These are phyloP conservation scores for Drosophila willistoni DNA, from an alignment of 1,140 invertebrate species.

Conservation along the genomic window DNA sequence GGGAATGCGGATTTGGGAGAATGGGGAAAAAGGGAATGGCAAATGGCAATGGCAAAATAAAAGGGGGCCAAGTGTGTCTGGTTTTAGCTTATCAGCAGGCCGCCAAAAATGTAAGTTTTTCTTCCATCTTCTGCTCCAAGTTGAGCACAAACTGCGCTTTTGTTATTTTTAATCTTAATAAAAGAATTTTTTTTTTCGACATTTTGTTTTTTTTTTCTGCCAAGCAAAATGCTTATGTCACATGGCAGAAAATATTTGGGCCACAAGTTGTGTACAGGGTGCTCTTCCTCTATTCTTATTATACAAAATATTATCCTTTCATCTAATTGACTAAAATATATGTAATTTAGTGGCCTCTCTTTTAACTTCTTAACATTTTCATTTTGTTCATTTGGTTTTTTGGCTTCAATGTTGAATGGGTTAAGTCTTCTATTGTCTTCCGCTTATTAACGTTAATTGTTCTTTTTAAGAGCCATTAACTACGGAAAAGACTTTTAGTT, in stretches of 20 bases:
- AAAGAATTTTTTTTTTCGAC: slow-evolving; percentile 48
- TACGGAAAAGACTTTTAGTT: no score
- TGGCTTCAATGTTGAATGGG: neutral
- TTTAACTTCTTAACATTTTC: neutral
- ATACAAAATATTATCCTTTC: neutral
- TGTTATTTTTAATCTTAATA: slow-evolving; percentile 80
- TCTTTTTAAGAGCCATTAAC: no score
- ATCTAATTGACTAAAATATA: neutral
- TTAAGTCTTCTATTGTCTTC: neutral
- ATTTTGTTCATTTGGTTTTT: neutral
- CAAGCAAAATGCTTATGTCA: slow-evolving; percentile 59
- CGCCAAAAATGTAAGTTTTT: slow-evolving; percentile 43
- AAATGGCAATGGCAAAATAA: neutral
- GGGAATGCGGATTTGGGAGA: neutral
- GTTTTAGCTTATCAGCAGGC: slow-evolving; percentile 71
- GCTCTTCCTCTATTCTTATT: neutral
- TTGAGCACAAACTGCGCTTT: slow-evolving; percentile 49
- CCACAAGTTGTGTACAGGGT: slow-evolving; percentile 14
- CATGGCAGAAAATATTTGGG: slow-evolving; percentile 39
- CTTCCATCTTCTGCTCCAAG: neutral
- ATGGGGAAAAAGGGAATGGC: neutral
- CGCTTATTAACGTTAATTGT: neutral
- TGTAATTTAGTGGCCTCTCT: neutral
- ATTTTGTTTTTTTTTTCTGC: slow-evolving; percentile 31
- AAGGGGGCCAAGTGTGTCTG: slow-evolving; percentile 24